Base-by-base conservation (phyloP, 2,888 invertebrate genomes). In the Morpho deidamia region DNA sequence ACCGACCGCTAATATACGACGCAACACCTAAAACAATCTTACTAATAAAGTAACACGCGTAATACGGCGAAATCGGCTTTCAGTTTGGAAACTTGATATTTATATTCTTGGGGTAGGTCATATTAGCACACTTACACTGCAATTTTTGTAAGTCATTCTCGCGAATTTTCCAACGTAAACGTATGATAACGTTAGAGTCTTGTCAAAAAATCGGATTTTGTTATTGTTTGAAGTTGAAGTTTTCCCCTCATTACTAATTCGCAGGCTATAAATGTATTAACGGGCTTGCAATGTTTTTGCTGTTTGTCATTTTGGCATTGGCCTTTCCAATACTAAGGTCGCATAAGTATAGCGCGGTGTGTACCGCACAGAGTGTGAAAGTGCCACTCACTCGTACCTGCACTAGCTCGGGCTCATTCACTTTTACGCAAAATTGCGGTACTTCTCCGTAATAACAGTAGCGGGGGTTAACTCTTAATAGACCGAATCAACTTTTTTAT, bases 361-460 rank as follows among this genome's bases (percentile, higher is more conserved):
- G 35, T 32, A 32, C 50, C 55, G 64, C 70, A 59, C 61, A 65
- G 78, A 79, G 74, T 72, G 86, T 83, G 85, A 86, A 86, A 86
- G 86, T 86, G 78, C 75, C 75, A 63, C 70, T 70, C 75, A 63
- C 70, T 70, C 73, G 66, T 78, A 79, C 75, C 78, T 74, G 71
- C 70, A 39, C 71, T 73, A 79, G 74, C 77, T 48, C 41, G 35
- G 35, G 34, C 74, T 83, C 82, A 78, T 79, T 83, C 75, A 74
- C 75, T 73, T 69, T 72, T 68, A 70, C 68, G 78, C 73, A 70
- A 72, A 64, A 68, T 70, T 68, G 68, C 67, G 62, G 69, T 65
- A 62, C 49, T 59, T 58, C 49, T 41, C 14, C 35, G 37, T 52
- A 49, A 54, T 49, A 49, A 49, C 49, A 42, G 49, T 41, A 41